Base-by-base conservation (phyloP, 2,113 vertebrate species). In the Sander lucioperca region DNA sequence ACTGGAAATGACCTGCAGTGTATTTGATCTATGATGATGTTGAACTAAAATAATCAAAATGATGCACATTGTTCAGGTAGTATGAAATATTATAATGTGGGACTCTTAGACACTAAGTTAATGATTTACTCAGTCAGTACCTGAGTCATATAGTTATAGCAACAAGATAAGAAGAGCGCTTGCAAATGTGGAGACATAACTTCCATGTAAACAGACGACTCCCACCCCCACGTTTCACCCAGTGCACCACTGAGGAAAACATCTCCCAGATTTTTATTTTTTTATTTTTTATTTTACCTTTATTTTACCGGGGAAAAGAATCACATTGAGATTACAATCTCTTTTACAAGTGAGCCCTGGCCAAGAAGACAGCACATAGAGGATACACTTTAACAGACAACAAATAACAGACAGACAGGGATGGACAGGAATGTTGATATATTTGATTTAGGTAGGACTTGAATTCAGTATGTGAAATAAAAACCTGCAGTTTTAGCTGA, bases 111-210 rank as follows among this genome's bases (percentile, higher is more conserved):
- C 62, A 56, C 33, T 33, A 83, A 68, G 45, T 39, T 62, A 59
- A 69, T 72, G 79, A 77, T 82, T 80, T 80, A 25, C 74, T 74
- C 23, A 63, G 72, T 70, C 79, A 57, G 76, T 58, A 48, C 67
- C 78, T 89, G 83, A 90, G 66, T 90, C 84, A 91, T 81, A 48
- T 58, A 74, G 74, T 78, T 76, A n/a, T 43, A 83, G 70, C 43
- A 62, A 58, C 23, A 51, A 74, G 80, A 88, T 72, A 25, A 77
- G 16, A 69, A 51, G 54, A 79, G 27, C 59, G 6, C 59, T 82
- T 64, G 16, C 57, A 77, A 86, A 75, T 78, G 59, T 74, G 53
- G 62, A 88, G 83, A 80, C 82, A 45, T 54, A 77, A 51, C 81
- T 76, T 79, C 63, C 50, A 70, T 70, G 59, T 81, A 80, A 81